These are phyloP conservation scores for Helicoverpa assulta DNA, from an alignment of 2,888 invertebrate species.

Conservation along the genomic window DNA sequence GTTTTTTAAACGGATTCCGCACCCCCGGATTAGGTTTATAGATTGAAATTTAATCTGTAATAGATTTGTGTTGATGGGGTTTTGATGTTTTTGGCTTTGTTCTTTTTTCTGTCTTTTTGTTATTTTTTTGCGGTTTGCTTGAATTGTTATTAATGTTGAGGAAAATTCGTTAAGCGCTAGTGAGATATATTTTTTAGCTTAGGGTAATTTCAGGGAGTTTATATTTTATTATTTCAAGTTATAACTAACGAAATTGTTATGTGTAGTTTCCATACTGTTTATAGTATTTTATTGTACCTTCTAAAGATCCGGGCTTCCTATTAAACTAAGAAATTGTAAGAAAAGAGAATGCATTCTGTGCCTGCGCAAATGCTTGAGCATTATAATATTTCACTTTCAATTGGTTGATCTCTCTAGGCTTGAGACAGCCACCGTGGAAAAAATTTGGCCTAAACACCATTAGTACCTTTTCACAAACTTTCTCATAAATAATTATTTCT, in stretches of 20 bases:
- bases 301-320: too few species aligned
- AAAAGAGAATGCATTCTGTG: too few species aligned
- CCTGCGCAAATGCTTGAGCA: too few species aligned
- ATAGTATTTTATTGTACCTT: too few species aligned
- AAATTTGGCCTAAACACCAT: too few species aligned
- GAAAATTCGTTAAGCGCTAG: neutral
- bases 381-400: too few species aligned
- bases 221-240: too few species aligned
- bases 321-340: too few species aligned
- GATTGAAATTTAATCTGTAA: conserved; percentile 67
- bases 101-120: conserved; percentile 3
- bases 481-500: neutral
- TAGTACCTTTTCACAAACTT: neutral
- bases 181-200: neutral
- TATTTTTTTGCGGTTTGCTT: neutral
- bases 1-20: conserved; percentile 69
- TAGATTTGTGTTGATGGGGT: conserved; percentile 48
- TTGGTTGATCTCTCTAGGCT: too few species aligned
- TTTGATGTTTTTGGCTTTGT: conserved; percentile 24
- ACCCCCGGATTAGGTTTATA: conserved; percentile 64
- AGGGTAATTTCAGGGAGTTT: neutral
- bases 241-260: too few species aligned
- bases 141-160: neutral
- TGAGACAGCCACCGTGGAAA: too few species aligned
- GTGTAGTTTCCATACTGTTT: too few species aligned